Evolutionary conservation across 2,888 invertebrate genomes (phyloP), one percentile per base, ranked within the genome.

Genomic region (Volucella bombylans): DNA sequence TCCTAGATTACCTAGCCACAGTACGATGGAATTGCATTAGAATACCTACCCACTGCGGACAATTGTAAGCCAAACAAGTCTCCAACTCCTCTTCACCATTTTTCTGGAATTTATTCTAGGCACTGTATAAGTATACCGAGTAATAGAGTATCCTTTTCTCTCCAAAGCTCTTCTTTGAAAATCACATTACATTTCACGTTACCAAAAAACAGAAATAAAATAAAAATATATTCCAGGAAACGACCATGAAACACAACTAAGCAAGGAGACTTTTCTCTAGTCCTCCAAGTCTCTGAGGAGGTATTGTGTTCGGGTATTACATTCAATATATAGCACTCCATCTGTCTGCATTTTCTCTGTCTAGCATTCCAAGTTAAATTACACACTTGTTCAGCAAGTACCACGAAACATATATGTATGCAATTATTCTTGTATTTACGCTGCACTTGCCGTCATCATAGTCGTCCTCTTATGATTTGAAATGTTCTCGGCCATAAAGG

Each of bases 401-500:
- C 67, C 71, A 61, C 39, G 64, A 72, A 82, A 80, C 23, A 23
- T n/a, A 12, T 65, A 71, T 76, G 81, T 81, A 68, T 85, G 85
- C 85, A 81, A 85, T 85, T 85, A 81, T 62, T 81, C 72, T 81
- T 81, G 72, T 85, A 85, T 85, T 85, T 85, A 81, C 81, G 76
- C 85, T 77, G 81, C 61, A 76, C 85, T 81, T 81, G 81, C 81
- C 76, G 45, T 80, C 83, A 71, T 83, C 83, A 80, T 71, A 55
- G 74, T 83, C 79, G 43, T 74, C 71, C 81, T 81, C 76, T 71
- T 18, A 81, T 68, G 71, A 76, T 50, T 68, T 76, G 62, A 72
- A 76, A 76, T 67, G 61, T 85, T 72, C 67, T 72, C 76, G 45
- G 64, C 61, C 67, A 76, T 72, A 85, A 85, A 85, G 76, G 67